Evolutionary conservation across 2,888 invertebrate species (phyloP).

Genomic region (Troglohyphantes excavatus): DNA sequence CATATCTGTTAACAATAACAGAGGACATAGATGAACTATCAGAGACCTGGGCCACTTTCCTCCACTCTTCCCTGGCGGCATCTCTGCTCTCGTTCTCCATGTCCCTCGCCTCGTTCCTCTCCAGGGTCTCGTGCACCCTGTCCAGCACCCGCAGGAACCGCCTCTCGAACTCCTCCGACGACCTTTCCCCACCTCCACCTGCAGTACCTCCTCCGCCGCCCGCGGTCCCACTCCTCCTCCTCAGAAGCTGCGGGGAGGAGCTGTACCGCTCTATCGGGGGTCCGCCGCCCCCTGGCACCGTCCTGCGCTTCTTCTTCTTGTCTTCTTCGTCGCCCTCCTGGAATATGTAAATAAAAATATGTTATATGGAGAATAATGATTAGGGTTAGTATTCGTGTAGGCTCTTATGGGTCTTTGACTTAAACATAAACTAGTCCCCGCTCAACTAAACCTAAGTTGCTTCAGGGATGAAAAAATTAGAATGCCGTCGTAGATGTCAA

Average conservation of each 20-base stretch:
- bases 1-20: too few relatives aligned
- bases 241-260: constrained; percentile 60
- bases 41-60: constrained; percentile 62
- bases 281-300: constrained; percentile 9
- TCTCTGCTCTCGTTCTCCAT: constrained; percentile 57
- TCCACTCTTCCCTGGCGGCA: constrained; percentile 61
- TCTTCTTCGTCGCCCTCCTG: constrained; percentile 70
- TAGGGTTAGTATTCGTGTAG: too few relatives aligned
- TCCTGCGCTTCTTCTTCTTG: constrained; percentile 29
- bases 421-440: too few relatives aligned
- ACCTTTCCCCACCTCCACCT: constrained; percentile 54
- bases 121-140: constrained; percentile 72
- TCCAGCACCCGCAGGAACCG: constrained; percentile 71
- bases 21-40: too few relatives aligned
- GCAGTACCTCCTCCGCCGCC: background rate
- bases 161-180: constrained; percentile 72
- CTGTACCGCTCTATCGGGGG: constrained; percentile 55
- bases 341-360: too few relatives aligned
- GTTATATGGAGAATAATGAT: too few relatives aligned
- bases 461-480: too few relatives aligned
- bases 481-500: too few relatives aligned
- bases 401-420: too few relatives aligned
- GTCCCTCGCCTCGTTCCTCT: constrained; percentile 70
- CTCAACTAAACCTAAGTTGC: too few relatives aligned
- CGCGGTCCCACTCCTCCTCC: constrained; percentile 30